A percentile compares a stretch with the other conserved stretches of the same genome.
phyloP scores from a whole-genome alignment of 2,113 vertebrate species.

The Fulica atra region DNA sequence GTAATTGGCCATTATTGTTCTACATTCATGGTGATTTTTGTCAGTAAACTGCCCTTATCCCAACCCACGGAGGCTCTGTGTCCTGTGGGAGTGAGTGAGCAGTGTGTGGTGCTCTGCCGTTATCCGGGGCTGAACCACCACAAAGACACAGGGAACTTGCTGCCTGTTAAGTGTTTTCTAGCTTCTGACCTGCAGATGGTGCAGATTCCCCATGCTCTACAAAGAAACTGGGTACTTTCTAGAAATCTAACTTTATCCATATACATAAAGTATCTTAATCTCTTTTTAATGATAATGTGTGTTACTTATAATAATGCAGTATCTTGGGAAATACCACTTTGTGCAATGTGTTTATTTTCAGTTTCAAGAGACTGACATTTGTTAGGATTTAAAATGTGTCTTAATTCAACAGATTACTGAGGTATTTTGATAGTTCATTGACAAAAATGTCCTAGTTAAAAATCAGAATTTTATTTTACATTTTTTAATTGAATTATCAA shows the following conservation, averaged over 20 bases:
- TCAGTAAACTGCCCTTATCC: too few species aligned
- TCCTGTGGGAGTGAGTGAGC: too few species aligned
- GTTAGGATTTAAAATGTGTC: neutral
- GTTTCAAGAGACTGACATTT: neutral
- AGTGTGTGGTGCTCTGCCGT: too few species aligned
- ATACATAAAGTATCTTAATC: neutral
- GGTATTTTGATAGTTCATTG: neutral
- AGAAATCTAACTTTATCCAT: neutral
- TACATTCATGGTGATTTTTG: too few species aligned
- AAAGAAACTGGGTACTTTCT: neutral
- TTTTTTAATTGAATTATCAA: neutral
- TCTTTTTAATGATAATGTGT: neutral
- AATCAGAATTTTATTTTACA: neutral
- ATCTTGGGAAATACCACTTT: neutral
- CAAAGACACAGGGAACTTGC: neutral
- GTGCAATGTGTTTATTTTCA: neutral
- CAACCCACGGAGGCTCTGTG: too few species aligned
- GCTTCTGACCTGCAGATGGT: conserved; percentile 20
- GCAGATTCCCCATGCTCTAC: neutral
- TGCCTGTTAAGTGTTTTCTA: neutral
- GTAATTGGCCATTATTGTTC: too few species aligned
- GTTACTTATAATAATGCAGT: neutral
- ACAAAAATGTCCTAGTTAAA: neutral
- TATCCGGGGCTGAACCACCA: too few species aligned
- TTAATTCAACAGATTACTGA: neutral